Evolutionary conservation across 2,113 vertebrate species (phyloP), one percentile per base, ranked within the genome.

Genomic region (Galbula dea): DNA sequence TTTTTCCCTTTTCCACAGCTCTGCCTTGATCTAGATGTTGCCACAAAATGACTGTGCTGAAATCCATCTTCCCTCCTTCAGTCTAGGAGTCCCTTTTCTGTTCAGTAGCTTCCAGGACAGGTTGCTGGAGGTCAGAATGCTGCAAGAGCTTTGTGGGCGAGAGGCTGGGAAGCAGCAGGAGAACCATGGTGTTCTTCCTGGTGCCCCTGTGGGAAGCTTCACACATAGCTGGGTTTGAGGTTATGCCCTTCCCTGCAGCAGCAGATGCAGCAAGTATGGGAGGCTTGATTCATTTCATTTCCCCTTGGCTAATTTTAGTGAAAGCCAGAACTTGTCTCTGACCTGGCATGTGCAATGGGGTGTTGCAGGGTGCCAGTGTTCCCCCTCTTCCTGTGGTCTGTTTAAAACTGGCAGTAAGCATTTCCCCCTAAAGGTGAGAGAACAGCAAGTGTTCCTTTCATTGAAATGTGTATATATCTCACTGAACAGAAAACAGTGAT

Each of bases 221-320:
- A 1, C 66, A 5, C 12, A 0, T 43, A 18, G 68, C 62, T 37
- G 62, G 30, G 36, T 19, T 32, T 30, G 74, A 36, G 83, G 80
- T 72, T 34, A 1, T 21, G 65, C 80, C 76, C 76, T 94, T 88
- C 83, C 78, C 55, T 57, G 83, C 68, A 6, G 73, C 88, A 93
- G 59, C 91, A 94, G 85, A 46, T 96, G 94, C 75, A 58, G 79
- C 80, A 14, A 11, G 1, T 4, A 80, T 55, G 29, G 81, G 45
- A 71, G 61, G n/a, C 65, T 91, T 52, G 48, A 27, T 46, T 62
- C 82, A 11, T 67, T 55, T 85, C 87, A 58, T 79, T 46, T 12
- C 75, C 22, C 57, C 36, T 1, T 3, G 12, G 58, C 80, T 93
- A 46, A 88, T 81, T 78, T 88, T 54, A 90, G 69, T 34, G n/a